Percentiles rank a stretch among this genome's conserved stretches.
Conservation (phyloP, 2,888 invertebrate genomes). For the Kryphioiulus occultus region DNA sequence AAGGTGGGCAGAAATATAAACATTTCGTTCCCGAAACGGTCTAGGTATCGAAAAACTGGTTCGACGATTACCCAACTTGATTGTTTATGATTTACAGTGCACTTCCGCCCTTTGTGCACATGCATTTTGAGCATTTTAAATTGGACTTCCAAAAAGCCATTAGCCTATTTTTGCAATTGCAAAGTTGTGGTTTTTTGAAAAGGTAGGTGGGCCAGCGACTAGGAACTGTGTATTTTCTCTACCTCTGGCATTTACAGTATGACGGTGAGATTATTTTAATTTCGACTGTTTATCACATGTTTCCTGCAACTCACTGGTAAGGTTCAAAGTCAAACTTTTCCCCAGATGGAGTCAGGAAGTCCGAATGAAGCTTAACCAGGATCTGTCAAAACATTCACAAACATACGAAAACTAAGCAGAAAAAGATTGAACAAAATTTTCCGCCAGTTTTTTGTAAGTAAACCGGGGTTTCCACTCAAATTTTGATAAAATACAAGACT, state of each 20-base stretch:
- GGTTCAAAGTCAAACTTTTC: not conserved
- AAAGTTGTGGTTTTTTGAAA: not conserved
- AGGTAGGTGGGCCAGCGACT: not conserved
- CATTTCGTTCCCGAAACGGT: not conserved
- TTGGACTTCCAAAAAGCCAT: slow-evolving; percentile 1
- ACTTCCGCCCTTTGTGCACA: not conserved
- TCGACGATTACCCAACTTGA: not conserved
- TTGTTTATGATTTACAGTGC: not conserved
- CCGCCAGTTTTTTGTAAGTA: not conserved
- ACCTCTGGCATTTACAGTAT: not conserved
- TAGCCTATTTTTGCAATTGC: not conserved
- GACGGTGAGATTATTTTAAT: not conserved
- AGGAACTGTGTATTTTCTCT: not conserved
- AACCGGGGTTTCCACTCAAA: not conserved
- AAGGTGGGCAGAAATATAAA: not conserved
- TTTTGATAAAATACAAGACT: no score
- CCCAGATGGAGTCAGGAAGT: not conserved
- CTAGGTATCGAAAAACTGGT: not conserved
- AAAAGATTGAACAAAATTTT: not conserved
- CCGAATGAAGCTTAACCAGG: not conserved
- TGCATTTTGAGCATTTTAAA: not conserved
- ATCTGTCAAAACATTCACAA: not conserved
- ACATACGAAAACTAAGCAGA: not conserved
- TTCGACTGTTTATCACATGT: not conserved
- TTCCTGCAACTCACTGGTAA: not conserved